Conservation (phyloP, 2,113 vertebrate genomes). For the Hirundichthys speculiger region DNA sequence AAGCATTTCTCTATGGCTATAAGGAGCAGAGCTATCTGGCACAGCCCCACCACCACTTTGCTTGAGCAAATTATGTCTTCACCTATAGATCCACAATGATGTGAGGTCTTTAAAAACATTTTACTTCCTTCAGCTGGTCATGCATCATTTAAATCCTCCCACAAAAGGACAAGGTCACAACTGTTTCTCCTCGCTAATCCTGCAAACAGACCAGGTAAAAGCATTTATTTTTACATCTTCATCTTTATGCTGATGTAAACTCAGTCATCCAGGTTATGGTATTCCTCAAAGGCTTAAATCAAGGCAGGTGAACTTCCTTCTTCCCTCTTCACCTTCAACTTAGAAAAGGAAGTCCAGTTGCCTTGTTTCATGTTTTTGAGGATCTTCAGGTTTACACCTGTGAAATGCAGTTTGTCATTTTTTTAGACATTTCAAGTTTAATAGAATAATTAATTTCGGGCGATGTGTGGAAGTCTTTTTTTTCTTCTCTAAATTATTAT, state of each 20-base stretch:
- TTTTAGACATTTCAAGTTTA: conserved; percentile 66
- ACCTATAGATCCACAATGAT: not conserved
- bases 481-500: no score
- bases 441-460: conserved; percentile 59
- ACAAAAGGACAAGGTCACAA: not conserved
- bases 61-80: conserved; percentile 17
- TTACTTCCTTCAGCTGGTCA: conserved; percentile 11
- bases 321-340: no score
- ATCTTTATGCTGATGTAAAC: no score
- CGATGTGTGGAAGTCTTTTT: conserved; percentile 33
- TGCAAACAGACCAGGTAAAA: no score
- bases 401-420: conserved; percentile 19
- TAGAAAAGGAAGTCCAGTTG: no score
- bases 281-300: no score
- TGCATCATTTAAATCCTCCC: conserved; percentile 10
- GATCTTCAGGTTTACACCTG: conserved; percentile 6
- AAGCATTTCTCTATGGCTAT: conserved; percentile 54
- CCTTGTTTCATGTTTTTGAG: no score
- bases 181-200: no score
- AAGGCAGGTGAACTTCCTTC: no score
- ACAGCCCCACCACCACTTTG: conserved; percentile 20
- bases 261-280: no score
- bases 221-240: no score
- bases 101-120: not conserved
- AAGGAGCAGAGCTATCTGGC: conserved; percentile 36